Percentiles rank a stretch among this genome's conserved stretches.
Evolutionary conservation across 2,113 vertebrate species (phyloP).

Genomic region (Hyaena hyaena): DNA sequence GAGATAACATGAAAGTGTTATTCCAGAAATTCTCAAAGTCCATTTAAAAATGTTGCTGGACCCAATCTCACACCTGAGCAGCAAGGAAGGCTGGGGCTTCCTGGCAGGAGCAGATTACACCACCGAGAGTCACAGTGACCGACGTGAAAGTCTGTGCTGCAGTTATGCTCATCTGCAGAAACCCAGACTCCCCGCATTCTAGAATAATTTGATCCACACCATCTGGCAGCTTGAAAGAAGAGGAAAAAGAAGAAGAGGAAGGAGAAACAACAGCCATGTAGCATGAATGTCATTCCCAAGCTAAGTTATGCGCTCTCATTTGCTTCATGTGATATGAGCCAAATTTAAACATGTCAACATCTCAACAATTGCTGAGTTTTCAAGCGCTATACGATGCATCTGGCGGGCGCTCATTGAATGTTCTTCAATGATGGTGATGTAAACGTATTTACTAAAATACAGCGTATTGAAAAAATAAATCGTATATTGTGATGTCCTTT

Average conservation of each 20-base stretch:
- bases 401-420: constrained; percentile 38
- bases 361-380: constrained; percentile 68
- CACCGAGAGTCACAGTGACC: constrained; percentile 39
- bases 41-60: neutral
- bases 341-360: constrained; percentile 73
- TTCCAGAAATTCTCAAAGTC: constrained; percentile 61
- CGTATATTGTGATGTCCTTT: constrained; percentile 44
- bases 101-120: constrained; percentile 67
- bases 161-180: constrained; percentile 83
- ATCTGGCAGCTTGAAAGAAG: constrained; percentile 83
- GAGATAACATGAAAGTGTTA: neutral
- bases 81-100: constrained; percentile 19
- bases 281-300: constrained; percentile 71
- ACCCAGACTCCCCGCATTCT: constrained; percentile 80
- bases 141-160: constrained; percentile 32
- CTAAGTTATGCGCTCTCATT: constrained; percentile 61
- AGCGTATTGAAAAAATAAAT: constrained; percentile 54
- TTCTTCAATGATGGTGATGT: constrained; percentile 50
- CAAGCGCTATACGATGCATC: constrained; percentile 50
- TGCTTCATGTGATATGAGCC: constrained; percentile 59
- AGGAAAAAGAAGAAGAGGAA: constrained; percentile 42
- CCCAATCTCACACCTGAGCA: constrained; percentile 46
- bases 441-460: constrained; percentile 72
- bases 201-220: constrained; percentile 84
- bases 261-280: constrained; percentile 70